phyloP scores from a whole-genome alignment of 2,888 invertebrate genomes.

The Therioaphis trifolii region DNA sequence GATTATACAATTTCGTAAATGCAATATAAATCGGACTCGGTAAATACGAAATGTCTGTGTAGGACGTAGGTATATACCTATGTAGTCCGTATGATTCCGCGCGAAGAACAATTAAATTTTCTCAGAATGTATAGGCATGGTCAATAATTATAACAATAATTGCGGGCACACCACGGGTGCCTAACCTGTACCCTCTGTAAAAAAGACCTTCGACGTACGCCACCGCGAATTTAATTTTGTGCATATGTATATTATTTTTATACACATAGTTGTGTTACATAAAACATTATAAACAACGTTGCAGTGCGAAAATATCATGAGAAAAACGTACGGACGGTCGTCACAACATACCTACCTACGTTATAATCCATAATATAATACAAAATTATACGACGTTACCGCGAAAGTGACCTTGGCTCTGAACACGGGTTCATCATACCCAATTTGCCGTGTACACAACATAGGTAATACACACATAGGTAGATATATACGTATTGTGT shows the following conservation, averaged over 20 bases:
- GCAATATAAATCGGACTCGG: too few relatives aligned
- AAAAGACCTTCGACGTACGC: too few relatives aligned
- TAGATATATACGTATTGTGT: background rate
- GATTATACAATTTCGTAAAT: too few relatives aligned
- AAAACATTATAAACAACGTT: background rate
- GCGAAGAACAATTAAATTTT: too few relatives aligned
- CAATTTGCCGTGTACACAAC: background rate
- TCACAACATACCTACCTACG: background rate
- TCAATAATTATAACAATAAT: too few relatives aligned
- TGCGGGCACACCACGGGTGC: too few relatives aligned
- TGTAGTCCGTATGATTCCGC: too few relatives aligned
- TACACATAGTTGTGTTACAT: background rate
- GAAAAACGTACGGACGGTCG: constrained; percentile 5
- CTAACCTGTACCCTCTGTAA: too few relatives aligned
- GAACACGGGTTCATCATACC: constrained; percentile 1
- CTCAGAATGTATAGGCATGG: too few relatives aligned
- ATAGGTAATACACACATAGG: background rate
- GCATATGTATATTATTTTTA: background rate
- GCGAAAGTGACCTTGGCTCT: constrained; percentile 1
- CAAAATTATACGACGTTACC: background rate
- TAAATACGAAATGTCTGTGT: too few relatives aligned
- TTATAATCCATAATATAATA: background rate
- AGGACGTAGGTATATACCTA: too few relatives aligned
- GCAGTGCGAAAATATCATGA: background rate
- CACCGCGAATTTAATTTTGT: too few relatives aligned